Base-by-base conservation (phyloP, 2,797 vertebrate genomes). In the Borostomias antarcticus region DNA sequence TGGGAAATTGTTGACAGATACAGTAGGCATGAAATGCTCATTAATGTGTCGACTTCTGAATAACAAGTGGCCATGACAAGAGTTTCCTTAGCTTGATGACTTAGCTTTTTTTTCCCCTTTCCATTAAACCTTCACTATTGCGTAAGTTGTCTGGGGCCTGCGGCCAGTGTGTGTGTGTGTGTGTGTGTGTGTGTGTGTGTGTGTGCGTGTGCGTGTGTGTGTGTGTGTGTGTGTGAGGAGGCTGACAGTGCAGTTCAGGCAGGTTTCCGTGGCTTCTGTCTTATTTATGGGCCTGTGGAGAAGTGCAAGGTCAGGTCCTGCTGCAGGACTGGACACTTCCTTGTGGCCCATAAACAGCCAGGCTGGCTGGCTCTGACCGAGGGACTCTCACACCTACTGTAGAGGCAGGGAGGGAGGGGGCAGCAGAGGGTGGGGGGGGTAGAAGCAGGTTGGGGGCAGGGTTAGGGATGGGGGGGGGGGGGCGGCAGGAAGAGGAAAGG, bases 291-390 rank as follows among this genome's bases (percentile, higher is more conserved):
- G 76, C 73, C 60, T 76, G 72, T 84, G 79, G n/a, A n/a, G n/a
- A 86, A 90, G 85, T 87, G 85, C 86, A 82, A 82, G 87, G 85
- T 90, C 87, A 87, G 83, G 79, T 85, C 82, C 79, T 82, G 84
- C 78, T 72, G 56, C 79, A 74, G 77, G 85, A 78, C 77, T 75
- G 79, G 78, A 77, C 81, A 70, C 82, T 86, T 88, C 78, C 81
- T n/a, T 85, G 45, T 8, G 70, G 82, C 83, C 77, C 75, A 73
- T 87, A 83, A 88, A 80, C 73, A 83, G 51, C 30, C 66, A 64
- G 64, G 52, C 48, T 62, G 35, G 57, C 43, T 69, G 11, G n/a
- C 85, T 85, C 75, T 74, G 73, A 19, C 10, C 21, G 21, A 21
- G 19, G 48, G 10, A 5, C 40, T 59, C 35, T 59, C 33, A 40